A percentile compares a stretch with the other conserved stretches of the same genome.
These are phyloP conservation scores for Xiphias gladius DNA, from an alignment of 2,113 vertebrate species.

Conservation along the genomic window DNA sequence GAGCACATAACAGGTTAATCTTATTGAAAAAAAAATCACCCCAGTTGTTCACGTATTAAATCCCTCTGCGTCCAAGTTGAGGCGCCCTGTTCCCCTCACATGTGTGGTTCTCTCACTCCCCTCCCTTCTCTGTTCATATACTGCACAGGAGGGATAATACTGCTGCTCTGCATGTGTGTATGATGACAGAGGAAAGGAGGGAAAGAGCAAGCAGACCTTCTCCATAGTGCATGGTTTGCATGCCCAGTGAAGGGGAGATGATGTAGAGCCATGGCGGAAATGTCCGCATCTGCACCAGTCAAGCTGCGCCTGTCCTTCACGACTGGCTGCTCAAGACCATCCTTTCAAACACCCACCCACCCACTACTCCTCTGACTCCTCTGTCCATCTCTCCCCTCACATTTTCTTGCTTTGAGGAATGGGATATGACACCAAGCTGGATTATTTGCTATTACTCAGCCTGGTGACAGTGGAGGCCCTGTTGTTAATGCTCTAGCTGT, in stretches of 20 bases:
- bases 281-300: conserved; percentile 89
- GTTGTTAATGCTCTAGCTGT: conserved; percentile 61
- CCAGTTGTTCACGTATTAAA: conserved; percentile 21
- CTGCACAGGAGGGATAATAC: conserved; percentile 81
- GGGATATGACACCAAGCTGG: conserved; percentile 72
- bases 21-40: conserved; percentile 10
- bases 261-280: conserved; percentile 89
- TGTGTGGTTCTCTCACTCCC: conserved; percentile 28
- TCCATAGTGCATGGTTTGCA: conserved; percentile 67
- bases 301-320: conserved; percentile 91
- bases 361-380: conserved; percentile 56
- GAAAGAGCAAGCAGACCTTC: conserved; percentile 67
- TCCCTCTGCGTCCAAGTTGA: not conserved
- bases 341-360: conserved; percentile 71
- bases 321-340: conserved; percentile 88
- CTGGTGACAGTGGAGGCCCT: conserved; percentile 63
- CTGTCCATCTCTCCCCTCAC: conserved; percentile 53
- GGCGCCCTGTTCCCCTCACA: conserved; percentile 4
- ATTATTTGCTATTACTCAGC: conserved; percentile 78
- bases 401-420: conserved; percentile 67
- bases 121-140: conserved; percentile 18
- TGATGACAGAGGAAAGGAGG: conserved; percentile 66
- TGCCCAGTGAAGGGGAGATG: conserved; percentile 92
- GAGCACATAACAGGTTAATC: conserved; percentile 11
- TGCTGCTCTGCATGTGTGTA: conserved; percentile 81